A percentile compares a stretch with the other conserved stretches of the same genome.
These are phyloP conservation scores for Gambusia holbrooki DNA, from an alignment of 2,113 vertebrate species.

Conservation along the genomic window DNA sequence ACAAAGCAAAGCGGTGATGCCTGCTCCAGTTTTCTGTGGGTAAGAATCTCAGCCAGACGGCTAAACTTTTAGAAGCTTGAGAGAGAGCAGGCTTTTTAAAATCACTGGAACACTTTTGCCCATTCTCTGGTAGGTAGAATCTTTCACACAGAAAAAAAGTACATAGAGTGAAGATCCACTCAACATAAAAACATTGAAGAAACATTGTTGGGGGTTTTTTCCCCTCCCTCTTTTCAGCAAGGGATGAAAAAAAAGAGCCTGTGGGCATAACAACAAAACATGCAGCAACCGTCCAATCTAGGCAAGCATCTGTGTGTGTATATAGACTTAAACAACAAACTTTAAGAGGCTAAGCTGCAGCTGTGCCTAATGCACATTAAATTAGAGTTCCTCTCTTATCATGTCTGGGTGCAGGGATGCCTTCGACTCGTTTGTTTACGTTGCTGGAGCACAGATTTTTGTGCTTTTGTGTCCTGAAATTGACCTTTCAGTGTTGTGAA, in stretches of 20 bases:
- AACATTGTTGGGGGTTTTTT: not conserved
- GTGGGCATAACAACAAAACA: slow-evolving; percentile 67
- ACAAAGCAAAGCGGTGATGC: slow-evolving; percentile 8
- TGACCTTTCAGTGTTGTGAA: slow-evolving; percentile 55
- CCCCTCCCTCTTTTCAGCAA: slow-evolving; percentile 13
- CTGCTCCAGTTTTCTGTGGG: slow-evolving; percentile 42
- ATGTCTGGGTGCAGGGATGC: not conserved
- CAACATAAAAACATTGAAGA: slow-evolving; percentile 53
- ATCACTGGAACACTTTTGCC: slow-evolving; percentile 1
- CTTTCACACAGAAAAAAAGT: slow-evolving; percentile 50
- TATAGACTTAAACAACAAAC: slow-evolving; percentile 9
- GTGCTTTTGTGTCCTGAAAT: slow-evolving; percentile 25
- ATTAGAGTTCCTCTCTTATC: slow-evolving; percentile 27
- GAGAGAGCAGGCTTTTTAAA: slow-evolving; percentile 14
- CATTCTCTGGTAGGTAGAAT: slow-evolving; percentile 24
- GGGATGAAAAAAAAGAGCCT: slow-evolving; percentile 56
- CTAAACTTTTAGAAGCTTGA: slow-evolving; percentile 31
- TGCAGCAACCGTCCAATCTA: slow-evolving; percentile 51
- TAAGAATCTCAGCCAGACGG: slow-evolving; percentile 1
- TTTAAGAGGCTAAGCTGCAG: slow-evolving; percentile 25
- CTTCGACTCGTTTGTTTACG: slow-evolving; percentile 37
- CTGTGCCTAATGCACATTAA: slow-evolving; percentile 41
- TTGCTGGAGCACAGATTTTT: slow-evolving; percentile 1
- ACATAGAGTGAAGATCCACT: slow-evolving; percentile 34
- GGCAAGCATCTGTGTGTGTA: slow-evolving; percentile 53